phyloP scores from a whole-genome alignment of 2,888 invertebrate genomes.

The Andrena flavipes region DNA sequence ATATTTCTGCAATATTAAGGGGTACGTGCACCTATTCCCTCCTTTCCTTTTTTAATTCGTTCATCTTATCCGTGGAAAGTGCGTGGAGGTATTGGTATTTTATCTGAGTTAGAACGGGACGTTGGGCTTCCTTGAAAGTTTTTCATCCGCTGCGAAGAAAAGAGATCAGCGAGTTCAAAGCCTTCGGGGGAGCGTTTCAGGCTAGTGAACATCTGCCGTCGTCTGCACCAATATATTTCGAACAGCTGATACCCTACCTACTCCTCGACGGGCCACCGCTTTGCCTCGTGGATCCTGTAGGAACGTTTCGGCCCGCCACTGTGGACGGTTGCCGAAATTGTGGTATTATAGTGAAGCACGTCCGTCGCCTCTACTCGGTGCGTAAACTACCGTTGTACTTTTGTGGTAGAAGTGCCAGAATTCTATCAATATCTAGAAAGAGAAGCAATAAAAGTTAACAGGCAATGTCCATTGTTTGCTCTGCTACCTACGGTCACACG shows the following conservation, averaged over 20 bases:
- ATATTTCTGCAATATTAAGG: not conserved
- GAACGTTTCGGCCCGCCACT: conserved; percentile 41
- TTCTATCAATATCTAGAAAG: conserved; percentile 5
- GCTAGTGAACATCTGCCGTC: conserved; percentile 80
- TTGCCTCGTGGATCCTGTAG: conserved; percentile 61
- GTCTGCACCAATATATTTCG: conserved; percentile 77
- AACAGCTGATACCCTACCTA: conserved; percentile 79
- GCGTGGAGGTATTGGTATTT: conserved; percentile 24
- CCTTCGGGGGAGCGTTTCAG: conserved; percentile 75
- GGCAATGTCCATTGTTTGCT: conserved; percentile 24
- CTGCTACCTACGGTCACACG: too few relatives aligned
- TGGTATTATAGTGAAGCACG: not conserved
- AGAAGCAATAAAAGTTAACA: conserved; percentile 7
- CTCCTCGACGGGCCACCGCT: conserved; percentile 68
- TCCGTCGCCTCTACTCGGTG: conserved; percentile 14
- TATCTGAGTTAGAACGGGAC: conserved; percentile 46
- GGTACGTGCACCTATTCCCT: not conserved
- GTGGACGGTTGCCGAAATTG: conserved; percentile 20
- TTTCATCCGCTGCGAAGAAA: conserved; percentile 69
- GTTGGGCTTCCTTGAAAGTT: conserved; percentile 66
- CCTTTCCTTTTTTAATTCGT: not conserved
- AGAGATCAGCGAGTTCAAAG: conserved; percentile 73
- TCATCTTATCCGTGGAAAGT: conserved; percentile 21
- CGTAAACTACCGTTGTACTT: conserved; percentile 10
- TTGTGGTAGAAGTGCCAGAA: not conserved